Conservation (phyloP, 2,113 vertebrate species). For the Onychorhynchus coronatus region DNA sequence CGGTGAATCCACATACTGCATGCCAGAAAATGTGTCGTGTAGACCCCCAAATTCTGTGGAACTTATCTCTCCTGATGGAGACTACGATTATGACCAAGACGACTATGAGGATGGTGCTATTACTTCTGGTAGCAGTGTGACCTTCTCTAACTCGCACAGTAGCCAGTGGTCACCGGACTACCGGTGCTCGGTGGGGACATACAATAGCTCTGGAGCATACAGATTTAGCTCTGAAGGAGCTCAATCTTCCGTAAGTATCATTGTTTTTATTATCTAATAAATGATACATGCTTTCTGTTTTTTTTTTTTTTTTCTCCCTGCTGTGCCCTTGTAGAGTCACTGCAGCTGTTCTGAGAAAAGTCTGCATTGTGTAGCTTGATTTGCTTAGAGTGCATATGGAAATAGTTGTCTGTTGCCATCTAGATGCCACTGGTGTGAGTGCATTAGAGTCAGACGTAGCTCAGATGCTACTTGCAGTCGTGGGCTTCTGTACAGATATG, state of each 20-base stretch:
- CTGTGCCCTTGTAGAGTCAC: neutral
- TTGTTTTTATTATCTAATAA: neutral
- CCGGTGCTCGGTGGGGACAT: conserved; percentile 88
- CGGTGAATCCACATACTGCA: conserved; percentile 81
- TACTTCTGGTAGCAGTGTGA: conserved; percentile 86
- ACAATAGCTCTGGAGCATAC: conserved; percentile 91
- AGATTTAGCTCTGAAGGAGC: conserved; percentile 94
- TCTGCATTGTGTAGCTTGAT: neutral
- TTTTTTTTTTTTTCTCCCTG: neutral
- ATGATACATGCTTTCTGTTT: neutral
- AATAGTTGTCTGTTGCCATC: neutral
- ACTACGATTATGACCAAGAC: conserved; percentile 89
- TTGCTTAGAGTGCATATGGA: neutral
- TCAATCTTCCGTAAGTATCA: conserved; percentile 90
- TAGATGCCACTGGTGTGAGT: neutral
- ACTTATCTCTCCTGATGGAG: conserved; percentile 85
- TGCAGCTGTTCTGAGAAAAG: neutral
- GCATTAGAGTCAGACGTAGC: neutral
- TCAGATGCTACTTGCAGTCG: neutral
- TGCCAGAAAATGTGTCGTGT: conserved; percentile 73
- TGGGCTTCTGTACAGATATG: neutral
- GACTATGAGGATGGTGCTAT: conserved; percentile 90
- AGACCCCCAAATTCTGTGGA: conserved; percentile 75
- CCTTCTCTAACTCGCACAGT: conserved; percentile 84
- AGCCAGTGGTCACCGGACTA: conserved; percentile 92